phyloP scores from a whole-genome alignment of 2,113 vertebrate species.

The Heterotilapia buettikoferi region DNA sequence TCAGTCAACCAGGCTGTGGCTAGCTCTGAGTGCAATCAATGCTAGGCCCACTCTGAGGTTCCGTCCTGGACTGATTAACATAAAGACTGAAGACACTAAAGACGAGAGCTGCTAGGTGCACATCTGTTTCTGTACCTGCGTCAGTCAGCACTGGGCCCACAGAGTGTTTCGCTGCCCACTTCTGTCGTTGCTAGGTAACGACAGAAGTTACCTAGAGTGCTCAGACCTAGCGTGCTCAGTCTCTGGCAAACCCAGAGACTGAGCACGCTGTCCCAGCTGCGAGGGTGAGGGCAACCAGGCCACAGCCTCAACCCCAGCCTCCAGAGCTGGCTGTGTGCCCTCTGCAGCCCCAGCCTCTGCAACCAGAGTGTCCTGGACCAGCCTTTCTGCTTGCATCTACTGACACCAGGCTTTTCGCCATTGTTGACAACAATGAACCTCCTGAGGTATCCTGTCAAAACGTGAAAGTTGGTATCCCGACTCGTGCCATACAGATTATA shows the following conservation, averaged over 20 bases:
- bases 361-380: not conserved
- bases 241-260: not conserved
- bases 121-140: not conserved
- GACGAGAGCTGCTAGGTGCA: not conserved
- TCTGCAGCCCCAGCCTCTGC: not conserved
- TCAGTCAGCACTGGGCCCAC: not conserved
- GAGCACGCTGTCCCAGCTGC: not conserved
- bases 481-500: not conserved
- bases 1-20: not conserved
- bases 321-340: not conserved
- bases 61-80: fast-evolving
- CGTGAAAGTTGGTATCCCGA: not conserved
- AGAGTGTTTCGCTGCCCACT: fast-evolving
- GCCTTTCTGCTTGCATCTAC: not conserved
- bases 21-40: not conserved
- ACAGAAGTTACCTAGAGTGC: too few relatives aligned
- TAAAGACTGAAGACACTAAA: not conserved
- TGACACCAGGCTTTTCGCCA: not conserved
- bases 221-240: too few relatives aligned
- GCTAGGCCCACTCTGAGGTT: not conserved
- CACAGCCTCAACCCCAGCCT: not conserved
- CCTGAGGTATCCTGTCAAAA: not conserved
- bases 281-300: not conserved
- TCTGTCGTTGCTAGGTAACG: not conserved
- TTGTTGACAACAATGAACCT: not conserved